These are phyloP conservation scores for Lepidocolaptes lacrymiger DNA, from an alignment of 2,797 vertebrate species.

Conservation along the genomic window DNA sequence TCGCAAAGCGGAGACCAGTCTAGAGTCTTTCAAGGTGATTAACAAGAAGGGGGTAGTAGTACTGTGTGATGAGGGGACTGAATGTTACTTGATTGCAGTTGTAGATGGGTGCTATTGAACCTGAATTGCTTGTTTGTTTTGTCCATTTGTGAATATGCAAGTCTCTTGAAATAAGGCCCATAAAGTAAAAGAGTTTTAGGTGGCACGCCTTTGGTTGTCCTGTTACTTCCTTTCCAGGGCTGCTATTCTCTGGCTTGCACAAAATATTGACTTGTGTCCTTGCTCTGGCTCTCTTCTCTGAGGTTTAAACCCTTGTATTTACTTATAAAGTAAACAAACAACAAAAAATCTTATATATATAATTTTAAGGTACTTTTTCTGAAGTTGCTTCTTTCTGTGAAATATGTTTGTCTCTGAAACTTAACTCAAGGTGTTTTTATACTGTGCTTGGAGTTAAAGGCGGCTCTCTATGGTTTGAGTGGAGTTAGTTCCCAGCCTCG, in stretches of 20 bases:
- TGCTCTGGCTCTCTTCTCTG: not conserved
- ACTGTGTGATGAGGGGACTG: not conserved
- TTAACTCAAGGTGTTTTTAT: not conserved
- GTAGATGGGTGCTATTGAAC: not conserved
- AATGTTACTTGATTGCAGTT: not conserved
- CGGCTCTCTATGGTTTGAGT: not conserved
- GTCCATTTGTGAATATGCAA: accelerated
- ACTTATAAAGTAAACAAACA: not conserved
- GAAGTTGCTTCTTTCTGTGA: not conserved
- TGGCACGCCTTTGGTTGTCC: accelerated
- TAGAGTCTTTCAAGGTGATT: not conserved
- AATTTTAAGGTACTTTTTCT: not conserved
- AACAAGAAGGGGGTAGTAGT: not conserved
- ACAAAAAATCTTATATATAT: no score
- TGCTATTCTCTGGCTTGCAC: not conserved
- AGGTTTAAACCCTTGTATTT: not conserved
- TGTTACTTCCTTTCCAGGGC: not conserved
- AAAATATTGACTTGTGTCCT: not conserved
- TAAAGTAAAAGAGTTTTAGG: not conserved
- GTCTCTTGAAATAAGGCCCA: not conserved
- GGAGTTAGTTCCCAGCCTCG: not conserved
- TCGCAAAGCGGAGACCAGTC: not conserved
- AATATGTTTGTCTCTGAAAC: not conserved
- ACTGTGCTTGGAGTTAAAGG: not conserved
- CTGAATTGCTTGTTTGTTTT: not conserved